phyloP scores from a whole-genome alignment of 2,113 vertebrate species.

The Helogale parvula region DNA sequence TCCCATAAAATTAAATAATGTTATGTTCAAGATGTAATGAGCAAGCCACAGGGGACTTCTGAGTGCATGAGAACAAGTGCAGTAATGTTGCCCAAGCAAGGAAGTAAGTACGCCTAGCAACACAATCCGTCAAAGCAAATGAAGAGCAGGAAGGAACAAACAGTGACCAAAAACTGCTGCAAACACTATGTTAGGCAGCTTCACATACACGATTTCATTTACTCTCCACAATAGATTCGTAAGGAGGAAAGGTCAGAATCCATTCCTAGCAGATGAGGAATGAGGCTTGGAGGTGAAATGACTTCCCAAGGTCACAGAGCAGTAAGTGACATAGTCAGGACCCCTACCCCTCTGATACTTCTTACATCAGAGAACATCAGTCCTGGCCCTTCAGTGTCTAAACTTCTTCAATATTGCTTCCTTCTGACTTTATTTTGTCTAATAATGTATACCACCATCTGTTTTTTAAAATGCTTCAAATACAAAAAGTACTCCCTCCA shows the following conservation, averaged over 20 bases:
- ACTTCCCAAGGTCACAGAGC: not conserved
- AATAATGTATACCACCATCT: not conserved
- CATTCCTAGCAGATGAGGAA: not conserved
- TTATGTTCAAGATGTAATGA: conserved; percentile 29
- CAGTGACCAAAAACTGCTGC: not conserved
- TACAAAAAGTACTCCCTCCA: not conserved
- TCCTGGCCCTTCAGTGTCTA: not conserved
- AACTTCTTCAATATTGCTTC: not conserved
- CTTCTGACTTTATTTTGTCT: not conserved
- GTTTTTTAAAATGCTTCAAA: not conserved
- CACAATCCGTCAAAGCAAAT: not conserved
- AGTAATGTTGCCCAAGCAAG: not conserved
- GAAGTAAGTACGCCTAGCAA: not conserved
- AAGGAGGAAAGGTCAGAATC: not conserved
- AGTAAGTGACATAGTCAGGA: not conserved
- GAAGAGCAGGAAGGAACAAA: not conserved
- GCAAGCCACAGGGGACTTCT: not conserved
- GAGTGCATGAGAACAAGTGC: not conserved
- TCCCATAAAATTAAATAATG: not conserved
- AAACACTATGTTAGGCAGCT: not conserved
- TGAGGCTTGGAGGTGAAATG: not conserved
- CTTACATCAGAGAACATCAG: not conserved
- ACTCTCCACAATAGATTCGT: not conserved
- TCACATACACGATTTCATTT: not conserved
- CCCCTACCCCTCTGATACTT: not conserved